These are phyloP conservation scores for Rhea americana DNA, from an alignment of 2,113 vertebrate genomes.

Conservation along the genomic window DNA sequence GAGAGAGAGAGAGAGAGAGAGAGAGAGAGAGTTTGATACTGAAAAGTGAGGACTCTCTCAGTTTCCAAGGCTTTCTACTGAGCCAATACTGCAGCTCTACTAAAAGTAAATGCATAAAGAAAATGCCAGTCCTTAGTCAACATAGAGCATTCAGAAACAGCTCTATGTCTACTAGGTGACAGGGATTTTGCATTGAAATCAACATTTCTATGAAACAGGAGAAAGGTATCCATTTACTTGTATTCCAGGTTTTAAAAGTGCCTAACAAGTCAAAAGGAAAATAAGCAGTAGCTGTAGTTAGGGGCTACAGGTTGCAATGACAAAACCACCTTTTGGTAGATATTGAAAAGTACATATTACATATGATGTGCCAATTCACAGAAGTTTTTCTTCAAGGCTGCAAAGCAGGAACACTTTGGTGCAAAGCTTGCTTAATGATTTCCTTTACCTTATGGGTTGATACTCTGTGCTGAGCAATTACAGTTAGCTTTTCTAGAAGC, in stretches of 20 bases:
- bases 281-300: not conserved
- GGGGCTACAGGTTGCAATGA: not conserved
- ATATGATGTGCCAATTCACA: not conserved
- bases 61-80: not conserved
- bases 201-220: not conserved
- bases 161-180: not conserved
- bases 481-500: constrained; percentile 86
- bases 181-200: not conserved
- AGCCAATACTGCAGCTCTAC: not conserved
- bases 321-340: not conserved
- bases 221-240: not conserved
- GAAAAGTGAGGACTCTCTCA: not conserved
- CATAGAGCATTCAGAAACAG: not conserved
- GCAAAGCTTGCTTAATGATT: constrained; percentile 52
- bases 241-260: not conserved
- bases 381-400: constrained; percentile 16
- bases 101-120: not conserved
- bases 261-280: not conserved
- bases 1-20: too few species aligned
- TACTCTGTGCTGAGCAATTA: constrained; percentile 86
- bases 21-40: not conserved
- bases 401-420: constrained; percentile 31
- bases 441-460: constrained; percentile 84
- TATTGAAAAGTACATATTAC: not conserved
- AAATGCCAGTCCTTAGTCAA: not conserved